Evolutionary conservation across 2,888 invertebrate genomes (phyloP), one percentile per base, ranked within the genome.

Genomic region (Caenorhabditis sp.): DNA sequence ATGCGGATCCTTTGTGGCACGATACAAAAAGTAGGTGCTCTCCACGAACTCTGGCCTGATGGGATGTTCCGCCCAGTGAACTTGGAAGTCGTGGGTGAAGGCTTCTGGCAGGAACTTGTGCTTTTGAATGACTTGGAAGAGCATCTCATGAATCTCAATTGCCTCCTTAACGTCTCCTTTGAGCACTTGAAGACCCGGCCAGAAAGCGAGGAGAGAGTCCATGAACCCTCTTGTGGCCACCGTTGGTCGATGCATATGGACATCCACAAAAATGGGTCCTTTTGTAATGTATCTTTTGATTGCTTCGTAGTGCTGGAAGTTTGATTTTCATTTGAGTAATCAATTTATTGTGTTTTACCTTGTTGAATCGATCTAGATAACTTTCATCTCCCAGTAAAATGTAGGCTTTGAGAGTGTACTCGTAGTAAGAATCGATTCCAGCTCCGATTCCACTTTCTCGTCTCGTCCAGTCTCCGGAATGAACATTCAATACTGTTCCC

Each of bases 91-190:
- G 0, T 96, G 96, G 0, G 98, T 98, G 93, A 99, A 99, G 5
- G 98, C 98, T 92, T 99, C 98, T 0, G 98, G 98, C 91, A 99
- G 95, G 93, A 98, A 98, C 85, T 97, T 97, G 93, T 99, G 98
- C 91, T 96, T 94, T 75, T 97, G 96, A 95, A 97, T 96, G 16
- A 99, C 97, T 94, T 98, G 98, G 93, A 97, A 97, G 2, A 99
- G 94, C 97, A 98, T 97, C 93, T 98, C 98, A 92, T 98, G 98
- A 0, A 97, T 97, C 94, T 98, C 97, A n/a, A 99, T 97, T 0
- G 98, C 98, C 10, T 97, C 96, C 91, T 96, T 95, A 14, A 99
- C 95, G 92, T 99, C 98, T 0, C 98, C 98, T 90, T 95, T 95
- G 58, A 95, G 92, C 5, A 95, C 95, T 80, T 89, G 89, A 19